A percentile compares a stretch with the other conserved stretches of the same genome.
Conservation (phyloP, 2,888 invertebrate species). For the Aphidoletes aphidimyza region DNA sequence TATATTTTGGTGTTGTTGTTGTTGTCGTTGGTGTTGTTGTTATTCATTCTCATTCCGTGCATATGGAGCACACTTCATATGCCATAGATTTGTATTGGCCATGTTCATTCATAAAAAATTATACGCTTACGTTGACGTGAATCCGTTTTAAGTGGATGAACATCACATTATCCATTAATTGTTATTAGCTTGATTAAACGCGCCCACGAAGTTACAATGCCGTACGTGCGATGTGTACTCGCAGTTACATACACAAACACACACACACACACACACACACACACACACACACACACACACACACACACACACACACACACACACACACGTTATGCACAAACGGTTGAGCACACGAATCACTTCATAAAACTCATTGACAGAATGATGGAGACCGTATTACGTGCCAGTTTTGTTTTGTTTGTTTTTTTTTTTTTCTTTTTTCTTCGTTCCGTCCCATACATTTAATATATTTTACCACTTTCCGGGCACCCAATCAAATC, state of each 20-base stretch:
- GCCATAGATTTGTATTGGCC: constrained; percentile 27
- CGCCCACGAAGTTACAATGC: constrained; percentile 12
- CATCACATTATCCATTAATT: constrained; percentile 49
- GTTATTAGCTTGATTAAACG: constrained; percentile 48
- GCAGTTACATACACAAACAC: too few species aligned
- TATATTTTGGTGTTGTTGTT: background rate
- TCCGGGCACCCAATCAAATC: too few species aligned
- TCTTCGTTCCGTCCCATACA: too few species aligned
- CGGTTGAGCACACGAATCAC: constrained; percentile 25
- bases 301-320: background rate
- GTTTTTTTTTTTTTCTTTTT: background rate
- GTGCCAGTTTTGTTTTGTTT: background rate
- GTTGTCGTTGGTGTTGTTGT: background rate
- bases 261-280: background rate
- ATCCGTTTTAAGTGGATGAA: constrained; percentile 42
- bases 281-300: background rate
- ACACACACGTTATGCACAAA: background rate
- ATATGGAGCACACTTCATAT: constrained; percentile 49
- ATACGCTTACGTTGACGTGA: constrained; percentile 46
- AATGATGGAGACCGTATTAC: background rate
- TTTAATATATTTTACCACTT: too few species aligned
- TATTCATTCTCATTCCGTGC: background rate
- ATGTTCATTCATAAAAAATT: constrained; percentile 46
- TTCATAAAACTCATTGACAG: constrained; percentile 37
- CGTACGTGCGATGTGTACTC: constrained; percentile 1